Conservation (phyloP, 2,888 invertebrate genomes). For the Lochmaea capreae region DNA sequence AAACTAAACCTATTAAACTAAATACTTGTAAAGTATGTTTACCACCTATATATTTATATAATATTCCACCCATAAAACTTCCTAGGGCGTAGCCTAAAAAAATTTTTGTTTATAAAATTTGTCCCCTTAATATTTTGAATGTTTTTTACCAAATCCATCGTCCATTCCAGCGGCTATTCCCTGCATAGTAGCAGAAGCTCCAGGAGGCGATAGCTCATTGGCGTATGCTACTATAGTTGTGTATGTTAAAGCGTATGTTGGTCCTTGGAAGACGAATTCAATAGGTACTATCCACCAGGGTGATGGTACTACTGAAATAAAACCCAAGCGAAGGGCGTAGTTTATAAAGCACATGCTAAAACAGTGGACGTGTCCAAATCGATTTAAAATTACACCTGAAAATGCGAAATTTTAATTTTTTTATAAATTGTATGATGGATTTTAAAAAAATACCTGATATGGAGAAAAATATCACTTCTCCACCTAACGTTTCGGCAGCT, state of each 20-base stretch:
- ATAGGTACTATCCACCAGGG: conserved; percentile 87
- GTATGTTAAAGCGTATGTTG: conserved; percentile 89
- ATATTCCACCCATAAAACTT: conserved; percentile 77
- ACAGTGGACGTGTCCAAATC: conserved; percentile 81
- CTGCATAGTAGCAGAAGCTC: conserved; percentile 87
- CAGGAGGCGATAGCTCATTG: conserved; percentile 67
- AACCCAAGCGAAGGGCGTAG: conserved; percentile 79
- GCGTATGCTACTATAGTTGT: conserved; percentile 80
- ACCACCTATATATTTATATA: conserved; percentile 76
- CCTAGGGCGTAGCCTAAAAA: conserved; percentile 79
- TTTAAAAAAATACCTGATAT: conserved; percentile 70
- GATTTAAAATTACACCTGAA: conserved; percentile 81
- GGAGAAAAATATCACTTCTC: conserved; percentile 82
- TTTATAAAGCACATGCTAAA: conserved; percentile 82
- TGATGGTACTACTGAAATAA: conserved; percentile 80
- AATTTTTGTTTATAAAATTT: background rate
- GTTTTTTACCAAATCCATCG: conserved; percentile 78
- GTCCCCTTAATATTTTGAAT: background rate
- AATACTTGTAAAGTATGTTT: conserved; percentile 69
- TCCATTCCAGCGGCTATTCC: conserved; percentile 91
- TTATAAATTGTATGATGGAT: too few relatives aligned
- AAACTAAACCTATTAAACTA: conserved; percentile 62
- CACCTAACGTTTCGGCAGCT: conserved; percentile 82
- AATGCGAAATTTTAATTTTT: background rate
- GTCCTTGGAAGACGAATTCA: conserved; percentile 85